Evolutionary conservation across 2,888 invertebrate species (phyloP).

Genomic region (Unio pictorum): DNA sequence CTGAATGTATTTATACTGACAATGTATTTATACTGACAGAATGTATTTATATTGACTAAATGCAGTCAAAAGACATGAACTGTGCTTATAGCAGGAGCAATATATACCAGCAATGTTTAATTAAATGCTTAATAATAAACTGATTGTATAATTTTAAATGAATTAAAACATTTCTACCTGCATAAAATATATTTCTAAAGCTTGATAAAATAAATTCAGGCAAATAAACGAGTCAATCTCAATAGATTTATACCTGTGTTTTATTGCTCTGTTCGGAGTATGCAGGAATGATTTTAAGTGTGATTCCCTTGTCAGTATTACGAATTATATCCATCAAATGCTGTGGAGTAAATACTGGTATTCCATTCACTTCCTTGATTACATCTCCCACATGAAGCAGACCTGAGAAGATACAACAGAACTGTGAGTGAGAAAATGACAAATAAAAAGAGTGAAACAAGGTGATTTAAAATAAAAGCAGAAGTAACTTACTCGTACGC

Average conservation of each 20-base stretch:
- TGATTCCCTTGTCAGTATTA: constrained; percentile 75
- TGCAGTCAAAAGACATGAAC: too few species aligned
- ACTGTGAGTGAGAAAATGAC: background rate
- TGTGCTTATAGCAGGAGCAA: too few species aligned
- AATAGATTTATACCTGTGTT: constrained; percentile 43
- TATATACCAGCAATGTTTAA: too few species aligned
- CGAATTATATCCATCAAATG: constrained; percentile 91
- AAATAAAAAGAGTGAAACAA: background rate
- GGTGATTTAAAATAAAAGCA: background rate
- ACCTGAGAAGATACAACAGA: constrained; percentile 42
- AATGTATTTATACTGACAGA: too few species aligned
- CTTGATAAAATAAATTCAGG: too few species aligned
- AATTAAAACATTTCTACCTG: too few species aligned
- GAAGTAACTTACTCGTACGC: background rate
- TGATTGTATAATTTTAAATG: too few species aligned
- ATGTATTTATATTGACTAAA: too few species aligned
- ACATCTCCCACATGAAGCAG: constrained; percentile 70
- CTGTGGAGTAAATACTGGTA: constrained; percentile 79
- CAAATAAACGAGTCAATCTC: background rate
- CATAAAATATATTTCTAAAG: too few species aligned
- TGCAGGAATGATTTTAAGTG: constrained; percentile 69
- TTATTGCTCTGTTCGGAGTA: constrained; percentile 42
- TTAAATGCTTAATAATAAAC: too few species aligned
- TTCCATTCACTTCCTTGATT: constrained; percentile 70
- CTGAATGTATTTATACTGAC: too few species aligned